phyloP scores from a whole-genome alignment of 1,140 invertebrate genomes.

The Chelonus insularis region DNA sequence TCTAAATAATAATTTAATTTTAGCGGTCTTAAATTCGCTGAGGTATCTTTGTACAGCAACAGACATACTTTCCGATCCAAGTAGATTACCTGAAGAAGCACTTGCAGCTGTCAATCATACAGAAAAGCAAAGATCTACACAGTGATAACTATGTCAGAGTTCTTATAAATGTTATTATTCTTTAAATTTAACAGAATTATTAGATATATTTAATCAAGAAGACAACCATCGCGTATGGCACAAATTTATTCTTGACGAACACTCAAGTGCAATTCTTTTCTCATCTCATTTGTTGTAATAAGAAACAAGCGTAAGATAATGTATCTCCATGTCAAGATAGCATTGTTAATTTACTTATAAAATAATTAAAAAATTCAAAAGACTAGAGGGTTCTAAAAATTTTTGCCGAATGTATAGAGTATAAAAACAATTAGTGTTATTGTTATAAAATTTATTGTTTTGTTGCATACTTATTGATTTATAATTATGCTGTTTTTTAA shows the following conservation, averaged over 20 bases:
- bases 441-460: too few species aligned
- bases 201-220: background rate
- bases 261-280: background rate
- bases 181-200: background rate
- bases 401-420: too few species aligned
- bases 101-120: slow-evolving; percentile 62
- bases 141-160: slow-evolving; percentile 37
- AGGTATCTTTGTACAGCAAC: slow-evolving; percentile 89
- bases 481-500: too few species aligned
- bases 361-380: too few species aligned
- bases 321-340: background rate
- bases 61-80: slow-evolving; percentile 88
- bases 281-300: background rate
- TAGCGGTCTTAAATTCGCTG: slow-evolving; percentile 91
- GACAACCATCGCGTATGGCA: background rate
- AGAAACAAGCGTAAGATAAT: background rate
- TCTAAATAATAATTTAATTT: slow-evolving; percentile 43
- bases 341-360: too few species aligned
- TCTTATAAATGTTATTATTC: background rate
- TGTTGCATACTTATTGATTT: too few species aligned
- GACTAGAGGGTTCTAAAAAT: too few species aligned
- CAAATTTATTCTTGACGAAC: slow-evolving; percentile 6
- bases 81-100: slow-evolving; percentile 84
- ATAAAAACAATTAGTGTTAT: too few species aligned
- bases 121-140: slow-evolving; percentile 46